phyloP scores from a whole-genome alignment of 2,113 vertebrate species.

The Mastomys natalensis region DNA sequence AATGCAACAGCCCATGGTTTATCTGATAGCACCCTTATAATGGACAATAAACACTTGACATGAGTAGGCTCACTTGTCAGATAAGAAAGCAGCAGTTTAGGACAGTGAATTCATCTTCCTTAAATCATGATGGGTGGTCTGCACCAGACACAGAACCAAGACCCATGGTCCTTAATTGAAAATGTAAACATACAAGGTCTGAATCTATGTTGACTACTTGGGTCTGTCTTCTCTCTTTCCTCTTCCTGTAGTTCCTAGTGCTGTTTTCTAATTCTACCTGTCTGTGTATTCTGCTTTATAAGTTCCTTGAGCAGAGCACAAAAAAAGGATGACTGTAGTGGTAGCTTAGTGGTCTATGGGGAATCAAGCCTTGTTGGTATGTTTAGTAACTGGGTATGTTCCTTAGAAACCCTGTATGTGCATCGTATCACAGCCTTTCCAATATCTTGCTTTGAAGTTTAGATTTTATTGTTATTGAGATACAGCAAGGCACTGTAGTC shows the following conservation, averaged over 20 bases:
- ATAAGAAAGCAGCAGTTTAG: neutral
- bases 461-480: neutral
- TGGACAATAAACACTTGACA: neutral
- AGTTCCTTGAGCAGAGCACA: neutral
- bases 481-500: neutral
- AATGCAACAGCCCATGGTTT: neutral
- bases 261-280: neutral
- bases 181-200: neutral
- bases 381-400: neutral
- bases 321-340: neutral
- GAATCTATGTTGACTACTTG: fast-evolving
- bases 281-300: neutral
- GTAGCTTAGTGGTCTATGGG: too few relatives aligned
- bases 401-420: neutral
- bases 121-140: neutral
- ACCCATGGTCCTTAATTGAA: neutral
- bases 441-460: neutral
- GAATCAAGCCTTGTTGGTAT: neutral
- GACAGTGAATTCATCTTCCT: neutral
- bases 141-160: neutral
- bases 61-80: neutral
- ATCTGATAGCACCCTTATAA: neutral
- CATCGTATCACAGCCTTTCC: neutral
- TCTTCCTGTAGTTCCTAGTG: fast-evolving
- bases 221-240: neutral